Base-by-base conservation (phyloP, 2,888 invertebrate genomes). In the Amphipyra berbera region DNA sequence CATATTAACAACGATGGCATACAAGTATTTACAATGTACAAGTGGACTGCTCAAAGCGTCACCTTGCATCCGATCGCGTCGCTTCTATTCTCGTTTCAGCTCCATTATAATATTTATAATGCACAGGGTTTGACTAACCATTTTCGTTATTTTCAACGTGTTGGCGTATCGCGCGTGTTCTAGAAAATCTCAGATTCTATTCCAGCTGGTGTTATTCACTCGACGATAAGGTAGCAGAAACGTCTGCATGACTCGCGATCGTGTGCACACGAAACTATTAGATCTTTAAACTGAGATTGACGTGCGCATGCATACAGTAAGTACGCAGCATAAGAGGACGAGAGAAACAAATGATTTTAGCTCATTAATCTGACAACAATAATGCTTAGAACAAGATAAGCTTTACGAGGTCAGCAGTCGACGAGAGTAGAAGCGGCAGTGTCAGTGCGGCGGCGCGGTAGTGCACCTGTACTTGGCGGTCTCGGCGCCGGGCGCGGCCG, bases 401-500 rank as follows among this genome's bases (percentile, higher is more conserved):
- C n/a, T 8, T 4, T 27, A 8, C 37, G 7, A 6, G 37, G 8
- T 1, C 3, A n/a, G 48, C 3, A n/a, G 44, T 48, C 27, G 6
- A 38, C 49, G 37, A 40, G 49, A 40, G 49, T 40, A 50, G 7
- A 40, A 40, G 49, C 38, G 40, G 9, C 21, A 12, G 64, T 15
- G 6, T 37, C 50, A 13, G 62, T 35, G 58, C 27, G 58, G 15
- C 40, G 41, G 45, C 73, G 54, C 54, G 61, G 35, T 60, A 55
- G 54, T 42, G 85, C 91, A 96, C 92, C 97, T 96, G 90, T 96
- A 96, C 90, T 96, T 97, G 81, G 96, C 95, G 78, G 97, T 97
- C 95, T 99, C 99, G 1, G 99, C 98, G 74, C 98, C 98, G 41
- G 99, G 99, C 68, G 99, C 99, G 82, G 95, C 95, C 77, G 94